phyloP scores from a whole-genome alignment of 2,113 vertebrate genomes.

The Brachypteracias leptosomus region DNA sequence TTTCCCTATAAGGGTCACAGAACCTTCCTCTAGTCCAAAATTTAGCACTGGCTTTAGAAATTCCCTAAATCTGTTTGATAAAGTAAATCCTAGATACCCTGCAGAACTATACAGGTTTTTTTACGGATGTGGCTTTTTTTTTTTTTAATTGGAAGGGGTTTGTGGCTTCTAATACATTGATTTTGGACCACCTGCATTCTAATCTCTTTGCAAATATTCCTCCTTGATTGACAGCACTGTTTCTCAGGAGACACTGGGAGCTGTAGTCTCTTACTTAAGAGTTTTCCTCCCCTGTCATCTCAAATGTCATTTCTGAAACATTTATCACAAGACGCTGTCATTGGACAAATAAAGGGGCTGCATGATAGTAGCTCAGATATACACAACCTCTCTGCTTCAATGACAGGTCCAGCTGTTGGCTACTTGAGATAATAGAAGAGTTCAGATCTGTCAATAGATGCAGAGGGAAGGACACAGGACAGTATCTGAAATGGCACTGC shows the following conservation, averaged over 20 bases:
- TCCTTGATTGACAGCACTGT: conserved; percentile 39
- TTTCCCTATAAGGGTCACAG: neutral
- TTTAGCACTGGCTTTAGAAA: neutral
- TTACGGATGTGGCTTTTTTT: neutral
- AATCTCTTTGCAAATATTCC: conserved; percentile 6
- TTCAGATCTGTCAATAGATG: conserved; percentile 44
- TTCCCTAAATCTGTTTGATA: neutral
- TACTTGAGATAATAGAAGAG: conserved; percentile 56
- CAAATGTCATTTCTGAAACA: conserved; percentile 73
- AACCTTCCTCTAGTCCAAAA: neutral
- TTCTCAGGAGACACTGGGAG: conserved; percentile 42
- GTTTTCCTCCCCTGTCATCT: conserved; percentile 65
- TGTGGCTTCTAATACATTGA: neutral
- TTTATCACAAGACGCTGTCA: conserved; percentile 61
- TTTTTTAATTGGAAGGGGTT: neutral
- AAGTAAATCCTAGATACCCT: neutral
- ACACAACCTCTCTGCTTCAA: neutral
- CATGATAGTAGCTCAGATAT: conserved; percentile 40
- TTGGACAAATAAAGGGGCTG: conserved; percentile 55
- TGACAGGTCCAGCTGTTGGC: conserved; percentile 61
- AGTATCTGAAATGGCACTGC: neutral
- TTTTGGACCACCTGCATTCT: neutral
- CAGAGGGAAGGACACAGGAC: neutral
- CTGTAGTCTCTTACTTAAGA: conserved; percentile 36
- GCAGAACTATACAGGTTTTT: neutral